These are phyloP conservation scores for Iguana delicatissima DNA, from an alignment of 2,797 vertebrate species.

Conservation along the genomic window DNA sequence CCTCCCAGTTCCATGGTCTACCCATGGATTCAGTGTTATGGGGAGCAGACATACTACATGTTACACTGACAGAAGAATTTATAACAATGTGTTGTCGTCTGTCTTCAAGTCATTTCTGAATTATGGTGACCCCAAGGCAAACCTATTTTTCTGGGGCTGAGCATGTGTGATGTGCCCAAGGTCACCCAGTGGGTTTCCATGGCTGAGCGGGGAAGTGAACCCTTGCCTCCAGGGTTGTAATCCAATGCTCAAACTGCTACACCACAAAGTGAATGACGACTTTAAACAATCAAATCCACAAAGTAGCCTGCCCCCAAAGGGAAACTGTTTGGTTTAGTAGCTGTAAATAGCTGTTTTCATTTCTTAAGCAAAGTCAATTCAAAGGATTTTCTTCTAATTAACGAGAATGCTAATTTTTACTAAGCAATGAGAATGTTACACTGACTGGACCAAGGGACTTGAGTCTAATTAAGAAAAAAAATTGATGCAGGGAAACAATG, in stretches of 20 bases:
- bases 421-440: slow-evolving; percentile 24
- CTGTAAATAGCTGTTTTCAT: slow-evolving; percentile 27
- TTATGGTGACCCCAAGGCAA: too few species aligned
- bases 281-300: neutral
- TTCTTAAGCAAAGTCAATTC: slow-evolving; percentile 43
- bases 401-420: slow-evolving; percentile 32
- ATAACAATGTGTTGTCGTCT: neutral
- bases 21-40: neutral
- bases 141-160: too few species aligned
- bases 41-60: neutral
- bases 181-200: too few species aligned
- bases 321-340: neutral
- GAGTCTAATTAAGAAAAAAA: slow-evolving; percentile 61
- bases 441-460: slow-evolving; percentile 45
- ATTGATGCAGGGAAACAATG: slow-evolving; percentile 35
- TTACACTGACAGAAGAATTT: neutral
- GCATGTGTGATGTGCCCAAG: too few species aligned
- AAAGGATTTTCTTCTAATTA: slow-evolving; percentile 47
- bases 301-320: neutral
- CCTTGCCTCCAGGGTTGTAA: too few species aligned
- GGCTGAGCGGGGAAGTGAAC: too few species aligned
- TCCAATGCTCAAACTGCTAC: too few species aligned
- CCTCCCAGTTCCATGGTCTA: neutral
- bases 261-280: neutral
- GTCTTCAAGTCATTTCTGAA: too few species aligned